These are phyloP conservation scores for Stichodactyla helianthus DNA, from an alignment of 64 coral and sea anemone species.

Conservation along the genomic window DNA sequence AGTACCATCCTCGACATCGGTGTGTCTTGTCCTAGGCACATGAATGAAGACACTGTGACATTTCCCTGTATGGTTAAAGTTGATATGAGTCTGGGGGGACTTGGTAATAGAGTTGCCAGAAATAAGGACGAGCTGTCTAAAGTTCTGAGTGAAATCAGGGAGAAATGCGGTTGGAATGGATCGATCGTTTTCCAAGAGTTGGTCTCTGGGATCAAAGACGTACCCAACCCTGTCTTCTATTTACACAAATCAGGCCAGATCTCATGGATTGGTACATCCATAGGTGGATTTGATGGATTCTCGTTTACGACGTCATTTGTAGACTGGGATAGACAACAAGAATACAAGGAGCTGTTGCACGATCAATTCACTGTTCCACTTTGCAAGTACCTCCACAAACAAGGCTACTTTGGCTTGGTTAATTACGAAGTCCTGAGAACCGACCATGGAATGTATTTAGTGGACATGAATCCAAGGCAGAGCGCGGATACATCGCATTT, in stretches of 20 bases:
- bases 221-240: slow-evolving; percentile 18
- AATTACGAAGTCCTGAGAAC: not conserved
- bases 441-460: slow-evolving; percentile 13
- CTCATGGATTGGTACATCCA: slow-evolving; percentile 3
- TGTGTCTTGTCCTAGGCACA: not conserved
- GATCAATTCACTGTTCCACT: slow-evolving; percentile 17
- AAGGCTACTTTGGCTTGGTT: slow-evolving; percentile 31
- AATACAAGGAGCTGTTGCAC: slow-evolving; percentile 13
- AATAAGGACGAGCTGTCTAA: not conserved
- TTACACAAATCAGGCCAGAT: slow-evolving; percentile 16
- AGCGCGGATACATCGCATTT: slow-evolving; percentile 13
- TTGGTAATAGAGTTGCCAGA: not conserved
- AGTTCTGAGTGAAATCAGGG: slow-evolving; percentile 13
- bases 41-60: not conserved
- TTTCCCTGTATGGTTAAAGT: slow-evolving; percentile 20
- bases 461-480: not conserved
- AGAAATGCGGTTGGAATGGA: slow-evolving; percentile 9
- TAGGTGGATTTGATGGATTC: not conserved
- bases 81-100: not conserved
- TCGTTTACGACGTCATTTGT: not conserved
- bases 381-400: slow-evolving; percentile 3
- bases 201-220: slow-evolving; percentile 4
- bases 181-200: not conserved
- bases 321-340: slow-evolving; percentile 29
- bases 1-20: not conserved